These are phyloP conservation scores for Nylanderia fulva DNA, from an alignment of 1,140 invertebrate genomes.

Conservation along the genomic window DNA sequence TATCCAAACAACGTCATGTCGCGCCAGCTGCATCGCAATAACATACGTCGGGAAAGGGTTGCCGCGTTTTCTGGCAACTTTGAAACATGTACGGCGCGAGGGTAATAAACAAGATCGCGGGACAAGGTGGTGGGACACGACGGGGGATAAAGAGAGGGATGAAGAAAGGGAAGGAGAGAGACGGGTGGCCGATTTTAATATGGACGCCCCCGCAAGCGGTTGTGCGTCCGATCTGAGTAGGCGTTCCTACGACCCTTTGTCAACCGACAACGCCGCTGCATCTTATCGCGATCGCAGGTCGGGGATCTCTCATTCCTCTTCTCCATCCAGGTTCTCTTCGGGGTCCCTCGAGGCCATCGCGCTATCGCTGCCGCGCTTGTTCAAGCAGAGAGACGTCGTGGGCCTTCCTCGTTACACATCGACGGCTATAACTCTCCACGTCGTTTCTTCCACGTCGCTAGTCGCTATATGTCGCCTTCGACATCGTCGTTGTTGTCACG, in stretches of 20 bases:
- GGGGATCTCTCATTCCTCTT: conserved; percentile 72
- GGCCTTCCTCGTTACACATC: conserved; percentile 56
- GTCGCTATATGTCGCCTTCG: conserved; percentile 68
- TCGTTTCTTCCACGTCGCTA: conserved; percentile 68
- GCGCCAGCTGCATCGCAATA: background rate
- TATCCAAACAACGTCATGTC: no score
- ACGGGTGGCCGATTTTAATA: conserved; percentile 79
- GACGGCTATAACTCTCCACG: conserved; percentile 70
- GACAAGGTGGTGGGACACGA: conserved; percentile 60
- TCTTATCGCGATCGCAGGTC: conserved; percentile 80
- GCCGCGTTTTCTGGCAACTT: conserved; percentile 68
- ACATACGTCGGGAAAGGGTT: conserved; percentile 32
- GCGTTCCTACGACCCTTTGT: conserved; percentile 82
- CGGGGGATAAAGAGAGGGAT: conserved; percentile 28
- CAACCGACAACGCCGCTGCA: conserved; percentile 81
- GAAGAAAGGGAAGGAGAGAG: conserved; percentile 57
- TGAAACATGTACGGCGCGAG: conserved; percentile 59
- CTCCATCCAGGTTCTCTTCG: conserved; percentile 67
- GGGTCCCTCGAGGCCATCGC: conserved; percentile 71
- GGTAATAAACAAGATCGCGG: conserved; percentile 76
- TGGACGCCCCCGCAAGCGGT: conserved; percentile 82
- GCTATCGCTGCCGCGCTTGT: conserved; percentile 73
- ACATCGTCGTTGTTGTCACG: conserved; percentile 41
- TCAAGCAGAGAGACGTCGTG: conserved; percentile 66
- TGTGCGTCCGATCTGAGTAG: conserved; percentile 79